These are phyloP conservation scores for Ursus arctos DNA, from an alignment of 2,113 vertebrate species.

Conservation along the genomic window DNA sequence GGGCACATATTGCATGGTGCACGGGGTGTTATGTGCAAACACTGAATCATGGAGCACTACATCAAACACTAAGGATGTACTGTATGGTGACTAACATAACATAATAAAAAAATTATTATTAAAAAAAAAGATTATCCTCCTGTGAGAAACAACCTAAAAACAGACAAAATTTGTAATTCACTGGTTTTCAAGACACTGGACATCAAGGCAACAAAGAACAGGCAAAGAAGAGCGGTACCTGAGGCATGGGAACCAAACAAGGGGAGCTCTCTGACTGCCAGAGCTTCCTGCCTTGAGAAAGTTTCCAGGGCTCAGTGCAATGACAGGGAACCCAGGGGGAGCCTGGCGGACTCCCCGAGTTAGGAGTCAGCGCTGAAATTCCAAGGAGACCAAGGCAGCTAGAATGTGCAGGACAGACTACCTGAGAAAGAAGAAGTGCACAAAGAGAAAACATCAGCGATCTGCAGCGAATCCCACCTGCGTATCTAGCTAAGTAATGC, in stretches of 20 bases:
- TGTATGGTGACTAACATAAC: too few species aligned
- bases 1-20: too few species aligned
- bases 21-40: too few species aligned
- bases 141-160: neutral
- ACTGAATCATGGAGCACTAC: too few species aligned
- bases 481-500: neutral
- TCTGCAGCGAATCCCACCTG: neutral
- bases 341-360: neutral
- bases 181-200: neutral
- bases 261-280: neutral
- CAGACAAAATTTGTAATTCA: neutral
- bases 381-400: neutral
- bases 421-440: neutral
- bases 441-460: neutral
- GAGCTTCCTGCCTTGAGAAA: neutral
- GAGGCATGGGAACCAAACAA: neutral
- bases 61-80: too few species aligned
- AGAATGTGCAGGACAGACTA: neutral
- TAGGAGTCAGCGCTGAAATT: neutral
- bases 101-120: too few species aligned
- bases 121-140: neutral
- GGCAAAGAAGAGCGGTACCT: neutral
- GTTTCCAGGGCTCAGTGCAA: neutral
- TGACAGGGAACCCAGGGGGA: neutral
- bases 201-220: neutral